Evolutionary conservation across 30 jellyfish, hydroid and myxozoan genomes (phyloP), one percentile per base, ranked within the genome.

Genomic region (Pelagia noctiluca): DNA sequence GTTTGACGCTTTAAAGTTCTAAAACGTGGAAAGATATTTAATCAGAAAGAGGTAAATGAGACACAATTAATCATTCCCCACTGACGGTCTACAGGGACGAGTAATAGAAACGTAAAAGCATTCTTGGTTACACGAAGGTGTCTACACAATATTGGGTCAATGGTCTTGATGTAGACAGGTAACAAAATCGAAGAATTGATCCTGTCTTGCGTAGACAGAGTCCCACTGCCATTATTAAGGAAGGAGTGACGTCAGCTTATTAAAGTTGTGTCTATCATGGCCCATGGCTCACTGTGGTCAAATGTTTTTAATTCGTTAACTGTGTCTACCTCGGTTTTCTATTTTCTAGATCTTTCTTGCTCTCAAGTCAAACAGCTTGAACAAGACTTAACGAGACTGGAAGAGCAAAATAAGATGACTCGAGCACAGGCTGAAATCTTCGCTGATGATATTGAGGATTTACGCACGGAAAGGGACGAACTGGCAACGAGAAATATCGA

Each of bases 351-450:
- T 7, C 24, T 25, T 7, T 12, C 77, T 10, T 10, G 25, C 25
- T 5, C 80, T 2, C 80, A 82, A 11, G 32, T 82, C 13, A 86
- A 82, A 35, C 92, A 78, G 48, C 35, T 90, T 19, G 80, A 66
- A 24, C 53, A 78, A 38, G 88, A 82, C 19, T 57, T 90, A 30
- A 36, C 85, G 5, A 49, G 68, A 53, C 82, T 53, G 7, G 92
- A 90, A 30, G 92, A 82, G 84, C 87, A 90, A 78, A 71, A 69
- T 33, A 74, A 75, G 33, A 60, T 90, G 42, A 46, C 68, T 18
- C 90, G 68, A 10, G 87, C 82, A 54, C 68, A 88, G 63, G 75
- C 75, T 47, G 97, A 54, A 18, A 63, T 70, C 32, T 78, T 61
- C 42, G 35, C 80, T 16, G 63, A 79, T 19, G 95, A 82, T 24